A percentile compares a stretch with the other conserved stretches of the same genome.
These are phyloP conservation scores for Poecilia latipinna DNA, from an alignment of 2,113 vertebrate genomes.

Conservation along the genomic window DNA sequence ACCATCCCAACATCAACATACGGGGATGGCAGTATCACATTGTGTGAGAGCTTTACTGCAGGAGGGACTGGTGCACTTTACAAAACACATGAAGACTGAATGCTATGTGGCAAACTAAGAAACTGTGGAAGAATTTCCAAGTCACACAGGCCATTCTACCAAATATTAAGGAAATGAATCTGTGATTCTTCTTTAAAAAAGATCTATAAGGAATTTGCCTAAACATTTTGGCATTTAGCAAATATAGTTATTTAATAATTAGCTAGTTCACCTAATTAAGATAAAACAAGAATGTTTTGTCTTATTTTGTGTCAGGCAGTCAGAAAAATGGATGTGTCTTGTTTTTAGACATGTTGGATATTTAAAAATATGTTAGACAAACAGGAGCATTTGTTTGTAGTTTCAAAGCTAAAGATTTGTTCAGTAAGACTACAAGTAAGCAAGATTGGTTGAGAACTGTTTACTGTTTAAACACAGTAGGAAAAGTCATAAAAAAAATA, in stretches of 20 bases:
- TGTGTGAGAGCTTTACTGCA: too few species aligned
- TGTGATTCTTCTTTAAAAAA: too few species aligned
- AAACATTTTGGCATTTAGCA: not conserved
- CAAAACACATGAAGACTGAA: too few species aligned
- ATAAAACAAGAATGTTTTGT: not conserved
- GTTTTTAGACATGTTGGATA: not conserved
- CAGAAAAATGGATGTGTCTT: not conserved
- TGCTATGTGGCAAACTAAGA: too few species aligned
- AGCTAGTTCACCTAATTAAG: not conserved
- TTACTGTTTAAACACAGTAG: not conserved
- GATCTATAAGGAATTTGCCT: too few species aligned
- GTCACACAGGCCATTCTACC: too few species aligned
- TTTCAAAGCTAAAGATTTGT: not conserved
- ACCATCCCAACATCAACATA: too few species aligned
- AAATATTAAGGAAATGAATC: too few species aligned
- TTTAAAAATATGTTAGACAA: not conserved
- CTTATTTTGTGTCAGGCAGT: not conserved
- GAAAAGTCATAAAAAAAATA: not conserved
- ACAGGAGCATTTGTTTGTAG: not conserved
- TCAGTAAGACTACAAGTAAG: not conserved
- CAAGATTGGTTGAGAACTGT: constrained; percentile 9
- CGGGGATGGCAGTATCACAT: too few species aligned
- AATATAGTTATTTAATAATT: not conserved
- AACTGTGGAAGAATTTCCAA: too few species aligned
- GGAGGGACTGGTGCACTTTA: too few species aligned